A percentile compares a stretch with the other conserved stretches of the same genome.
phyloP scores from a whole-genome alignment of 2,797 vertebrate genomes.

The Poeciliopsis gracilis region DNA sequence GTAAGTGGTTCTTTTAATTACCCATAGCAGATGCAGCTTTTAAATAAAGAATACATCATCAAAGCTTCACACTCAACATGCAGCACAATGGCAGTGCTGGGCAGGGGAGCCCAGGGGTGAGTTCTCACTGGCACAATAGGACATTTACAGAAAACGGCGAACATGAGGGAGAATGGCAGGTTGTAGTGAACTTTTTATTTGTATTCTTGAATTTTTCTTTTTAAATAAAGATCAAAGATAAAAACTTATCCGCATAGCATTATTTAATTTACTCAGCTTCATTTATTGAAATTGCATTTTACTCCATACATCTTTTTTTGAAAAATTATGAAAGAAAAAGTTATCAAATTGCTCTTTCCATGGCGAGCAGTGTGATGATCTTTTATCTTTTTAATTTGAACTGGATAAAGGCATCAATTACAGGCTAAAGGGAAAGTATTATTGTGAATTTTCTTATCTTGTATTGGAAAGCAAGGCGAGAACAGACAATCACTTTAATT shows the following conservation, averaged over 20 bases:
- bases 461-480: not conserved
- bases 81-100: slow-evolving; percentile 58
- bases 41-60: slow-evolving; percentile 82
- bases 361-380: not conserved
- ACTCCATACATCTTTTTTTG: not conserved
- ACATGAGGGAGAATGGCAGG: slow-evolving; percentile 21
- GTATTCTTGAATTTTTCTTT: slow-evolving; percentile 15
- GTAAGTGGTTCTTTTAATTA: slow-evolving; percentile 83
- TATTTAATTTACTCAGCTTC: not conserved
- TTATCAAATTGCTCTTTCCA: not conserved
- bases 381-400: not conserved
- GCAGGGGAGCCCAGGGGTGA: slow-evolving; percentile 21
- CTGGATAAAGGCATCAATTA: not conserved
- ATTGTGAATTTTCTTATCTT: not conserved
- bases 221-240: slow-evolving; percentile 11
- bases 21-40: slow-evolving; percentile 83
- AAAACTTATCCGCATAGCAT: not conserved
- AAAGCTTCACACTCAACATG: slow-evolving; percentile 65
- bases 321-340: slow-evolving; percentile 6
- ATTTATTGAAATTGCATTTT: slow-evolving; percentile 11
- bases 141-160: slow-evolving; percentile 20
- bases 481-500: not conserved
- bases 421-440: not conserved
- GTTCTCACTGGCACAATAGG: slow-evolving; percentile 20
- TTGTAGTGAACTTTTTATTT: slow-evolving; percentile 20